Percentiles rank a stretch among this genome's conserved stretches.
Conservation (phyloP, 2,888 invertebrate species). For the Cantharis nigra region DNA sequence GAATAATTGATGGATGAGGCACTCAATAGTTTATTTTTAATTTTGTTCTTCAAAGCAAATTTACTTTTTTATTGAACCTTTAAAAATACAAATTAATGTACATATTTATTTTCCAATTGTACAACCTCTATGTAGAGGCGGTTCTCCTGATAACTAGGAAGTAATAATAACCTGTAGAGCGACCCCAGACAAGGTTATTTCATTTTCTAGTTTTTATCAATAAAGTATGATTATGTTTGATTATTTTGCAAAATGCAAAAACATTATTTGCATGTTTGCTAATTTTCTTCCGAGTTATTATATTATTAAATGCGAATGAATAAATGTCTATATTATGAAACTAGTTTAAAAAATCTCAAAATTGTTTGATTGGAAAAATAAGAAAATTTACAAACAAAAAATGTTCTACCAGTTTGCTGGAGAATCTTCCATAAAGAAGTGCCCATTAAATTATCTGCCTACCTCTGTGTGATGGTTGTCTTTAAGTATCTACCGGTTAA, state of each 20-base stretch:
- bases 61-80: neutral
- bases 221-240: neutral
- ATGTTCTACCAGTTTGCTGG: neutral
- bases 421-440: neutral
- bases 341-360: neutral
- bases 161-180: conserved; percentile 50
- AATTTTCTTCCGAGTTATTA: neutral
- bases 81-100: neutral
- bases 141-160: conserved; percentile 46
- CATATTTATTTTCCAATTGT: neutral
- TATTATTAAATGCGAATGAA: neutral
- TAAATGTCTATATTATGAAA: neutral
- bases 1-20: neutral
- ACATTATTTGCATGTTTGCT: neutral
- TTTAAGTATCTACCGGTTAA: neutral
- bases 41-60: neutral
- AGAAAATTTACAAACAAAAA: neutral
- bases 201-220: neutral
- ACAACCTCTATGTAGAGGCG: conserved; percentile 44
- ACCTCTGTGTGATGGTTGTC: neutral
- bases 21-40: neutral
- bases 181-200: conserved; percentile 32
- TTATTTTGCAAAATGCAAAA: neutral
- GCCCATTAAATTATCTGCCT: neutral
- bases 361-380: neutral